Conservation (phyloP, 2,888 invertebrate genomes). For the Drosophila anceps region DNA sequence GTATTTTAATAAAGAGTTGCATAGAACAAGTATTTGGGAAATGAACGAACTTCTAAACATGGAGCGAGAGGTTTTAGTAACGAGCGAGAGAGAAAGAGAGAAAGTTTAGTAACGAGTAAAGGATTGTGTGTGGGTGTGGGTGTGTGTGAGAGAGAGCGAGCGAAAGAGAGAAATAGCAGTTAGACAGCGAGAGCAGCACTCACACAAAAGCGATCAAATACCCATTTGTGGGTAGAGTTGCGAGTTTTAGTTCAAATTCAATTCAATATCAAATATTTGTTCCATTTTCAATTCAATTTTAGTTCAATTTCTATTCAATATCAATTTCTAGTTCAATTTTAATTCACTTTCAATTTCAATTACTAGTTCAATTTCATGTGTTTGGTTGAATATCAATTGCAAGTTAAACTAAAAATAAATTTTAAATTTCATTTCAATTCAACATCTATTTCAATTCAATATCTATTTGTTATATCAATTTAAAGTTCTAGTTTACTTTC, state of each 20-base stretch:
- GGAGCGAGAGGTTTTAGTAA: constrained; percentile 21
- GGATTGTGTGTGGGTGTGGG: not conserved
- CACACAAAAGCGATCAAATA: constrained; percentile 27
- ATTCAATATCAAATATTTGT: too few species aligned
- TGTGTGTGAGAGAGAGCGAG: not conserved
- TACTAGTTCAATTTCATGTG: too few species aligned
- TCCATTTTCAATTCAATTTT: not conserved
- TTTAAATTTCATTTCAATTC: not conserved
- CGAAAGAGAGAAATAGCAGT: constrained; percentile 14
- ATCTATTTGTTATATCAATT: not conserved
- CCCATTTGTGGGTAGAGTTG: constrained; percentile 10
- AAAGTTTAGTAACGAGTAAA: constrained; percentile 36
- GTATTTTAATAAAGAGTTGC: constrained; percentile 27
- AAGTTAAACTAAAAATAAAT: too few species aligned
- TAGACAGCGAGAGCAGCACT: constrained; percentile 17
- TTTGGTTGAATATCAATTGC: too few species aligned
- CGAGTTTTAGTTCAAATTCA: not conserved
- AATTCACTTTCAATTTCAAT: too few species aligned
- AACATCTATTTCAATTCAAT: not conserved
- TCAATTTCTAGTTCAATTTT: not conserved
- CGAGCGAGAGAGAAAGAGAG: constrained; percentile 20
- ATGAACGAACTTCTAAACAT: constrained; percentile 19
- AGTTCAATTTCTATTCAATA: not conserved
- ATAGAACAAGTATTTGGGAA: constrained; percentile 26
- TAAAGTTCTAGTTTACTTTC: not conserved